A percentile compares a stretch with the other conserved stretches of the same genome.
Evolutionary conservation across 1,140 invertebrate genomes (phyloP).

Genomic region (Bilobella aurantiaca): DNA sequence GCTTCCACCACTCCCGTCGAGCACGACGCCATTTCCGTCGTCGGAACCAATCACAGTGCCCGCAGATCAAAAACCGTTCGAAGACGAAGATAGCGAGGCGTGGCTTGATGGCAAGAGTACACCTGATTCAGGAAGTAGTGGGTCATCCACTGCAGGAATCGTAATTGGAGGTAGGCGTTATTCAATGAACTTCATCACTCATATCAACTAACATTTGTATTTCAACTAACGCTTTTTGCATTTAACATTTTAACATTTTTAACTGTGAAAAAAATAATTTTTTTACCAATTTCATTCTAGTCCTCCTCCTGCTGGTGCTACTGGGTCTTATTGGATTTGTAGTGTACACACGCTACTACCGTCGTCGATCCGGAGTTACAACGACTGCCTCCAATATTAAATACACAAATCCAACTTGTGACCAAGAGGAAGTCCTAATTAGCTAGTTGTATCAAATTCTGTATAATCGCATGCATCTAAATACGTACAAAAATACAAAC

Average conservation of each 20-base stretch:
- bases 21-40: not conserved
- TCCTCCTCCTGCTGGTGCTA: not conserved
- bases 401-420: not conserved
- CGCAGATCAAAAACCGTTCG: not conserved
- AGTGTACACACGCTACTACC: not conserved
- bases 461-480: no score
- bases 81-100: not conserved
- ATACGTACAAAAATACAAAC: no score
- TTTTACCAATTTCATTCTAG: no score
- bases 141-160: not conserved
- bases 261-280: no score
- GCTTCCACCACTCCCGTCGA: not conserved
- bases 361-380: not conserved
- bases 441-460: constrained; percentile 49
- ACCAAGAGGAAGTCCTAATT: not conserved
- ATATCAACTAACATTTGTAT: not conserved
- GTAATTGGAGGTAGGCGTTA: not conserved
- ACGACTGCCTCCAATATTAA: not conserved
- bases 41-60: not conserved
- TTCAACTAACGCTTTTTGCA: not conserved
- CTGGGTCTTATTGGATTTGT: not conserved
- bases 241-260: not conserved
- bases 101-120: not conserved
- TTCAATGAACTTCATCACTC: no score
- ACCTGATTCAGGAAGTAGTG: not conserved